Percentiles rank a stretch among this genome's conserved stretches.
Conservation (phyloP, 2,797 vertebrate genomes). For the Chaetophractus vellerosus region DNA sequence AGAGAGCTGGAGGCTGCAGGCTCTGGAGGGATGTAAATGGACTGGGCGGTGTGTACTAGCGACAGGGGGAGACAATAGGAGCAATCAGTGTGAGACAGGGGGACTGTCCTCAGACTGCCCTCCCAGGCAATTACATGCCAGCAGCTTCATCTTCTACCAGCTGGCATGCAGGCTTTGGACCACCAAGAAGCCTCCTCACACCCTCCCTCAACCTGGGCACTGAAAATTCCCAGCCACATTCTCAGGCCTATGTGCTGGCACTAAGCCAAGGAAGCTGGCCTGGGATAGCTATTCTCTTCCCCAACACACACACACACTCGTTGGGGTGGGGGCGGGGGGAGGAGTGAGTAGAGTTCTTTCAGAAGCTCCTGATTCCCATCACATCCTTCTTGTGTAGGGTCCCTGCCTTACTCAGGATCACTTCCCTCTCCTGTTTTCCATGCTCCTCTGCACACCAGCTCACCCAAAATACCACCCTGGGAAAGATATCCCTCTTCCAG, state of each 20-base stretch:
- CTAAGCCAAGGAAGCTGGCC: constrained; percentile 54
- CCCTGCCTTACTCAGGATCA: neutral
- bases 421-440: neutral
- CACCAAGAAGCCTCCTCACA: constrained; percentile 69
- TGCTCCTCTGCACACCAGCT: neutral
- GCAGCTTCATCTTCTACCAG: constrained; percentile 75
- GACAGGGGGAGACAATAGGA: neutral
- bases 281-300: neutral
- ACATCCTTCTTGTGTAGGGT: neutral
- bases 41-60: neutral
- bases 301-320: neutral
- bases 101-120: constrained; percentile 66
- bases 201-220: constrained; percentile 9
- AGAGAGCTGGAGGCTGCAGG: constrained; percentile 47
- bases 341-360: neutral
- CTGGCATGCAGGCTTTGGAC: constrained; percentile 71
- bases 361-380: neutral
- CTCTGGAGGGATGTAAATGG: constrained; percentile 73
- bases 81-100: constrained; percentile 58
- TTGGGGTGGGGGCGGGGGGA: too few relatives aligned
- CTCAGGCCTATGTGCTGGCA: constrained; percentile 64
- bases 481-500: neutral
- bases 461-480: neutral
- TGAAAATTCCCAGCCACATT: constrained; percentile 66
- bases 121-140: constrained; percentile 79